Percentiles rank a stretch among this genome's conserved stretches.
Conservation (phyloP, 2,113 vertebrate genomes). For the Lasiurus borealis region DNA sequence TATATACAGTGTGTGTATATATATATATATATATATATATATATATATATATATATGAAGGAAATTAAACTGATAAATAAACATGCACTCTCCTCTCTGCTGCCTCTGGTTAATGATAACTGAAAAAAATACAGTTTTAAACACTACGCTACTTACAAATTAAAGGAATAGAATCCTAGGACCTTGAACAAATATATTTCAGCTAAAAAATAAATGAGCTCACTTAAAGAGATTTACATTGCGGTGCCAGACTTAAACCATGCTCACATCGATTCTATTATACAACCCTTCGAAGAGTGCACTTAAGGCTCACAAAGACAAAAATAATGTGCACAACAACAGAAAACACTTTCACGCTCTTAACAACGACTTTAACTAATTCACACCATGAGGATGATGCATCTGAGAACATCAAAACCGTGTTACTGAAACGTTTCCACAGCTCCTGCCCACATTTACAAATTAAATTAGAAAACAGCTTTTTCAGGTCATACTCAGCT, state of each 20-base stretch:
- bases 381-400: neutral
- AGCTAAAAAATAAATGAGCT: slow-evolving; percentile 10
- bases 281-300: neutral
- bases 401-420: slow-evolving; percentile 3
- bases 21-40: no score
- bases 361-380: neutral
- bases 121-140: slow-evolving; percentile 43
- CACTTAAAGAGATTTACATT: slow-evolving; percentile 38
- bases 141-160: neutral
- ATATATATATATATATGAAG: neutral
- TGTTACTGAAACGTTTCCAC: slow-evolving; percentile 2
- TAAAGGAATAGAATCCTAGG: slow-evolving; percentile 15
- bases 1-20: no score
- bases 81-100: neutral
- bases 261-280: neutral
- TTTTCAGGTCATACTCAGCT: slow-evolving; percentile 47
- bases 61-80: slow-evolving; percentile 64
- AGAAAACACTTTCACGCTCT: neutral
- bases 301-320: slow-evolving; percentile 36
- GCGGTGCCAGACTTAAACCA: slow-evolving; percentile 17
- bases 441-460: neutral
- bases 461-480: slow-evolving; percentile 53
- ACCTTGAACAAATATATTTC: slow-evolving; percentile 12
- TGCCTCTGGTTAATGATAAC: slow-evolving; percentile 5
- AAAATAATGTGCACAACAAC: neutral